phyloP scores from a whole-genome alignment of 2,797 vertebrate genomes.

The Sebastes miniatus region DNA sequence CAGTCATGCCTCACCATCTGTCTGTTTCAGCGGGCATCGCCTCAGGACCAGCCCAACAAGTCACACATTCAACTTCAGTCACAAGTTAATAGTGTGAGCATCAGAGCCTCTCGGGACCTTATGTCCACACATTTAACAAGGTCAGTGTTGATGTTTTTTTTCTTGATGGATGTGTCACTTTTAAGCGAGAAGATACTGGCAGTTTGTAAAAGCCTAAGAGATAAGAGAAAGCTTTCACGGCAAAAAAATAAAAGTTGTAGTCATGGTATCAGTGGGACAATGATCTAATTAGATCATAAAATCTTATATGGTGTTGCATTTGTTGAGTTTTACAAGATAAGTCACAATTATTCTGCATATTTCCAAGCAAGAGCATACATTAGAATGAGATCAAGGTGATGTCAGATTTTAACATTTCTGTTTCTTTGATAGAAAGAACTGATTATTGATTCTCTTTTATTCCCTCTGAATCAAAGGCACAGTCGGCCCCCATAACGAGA shows the following conservation, averaged over 20 bases:
- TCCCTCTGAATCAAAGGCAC: not conserved
- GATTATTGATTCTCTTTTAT: not conserved
- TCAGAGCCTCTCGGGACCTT: not conserved
- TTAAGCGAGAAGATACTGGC: not conserved
- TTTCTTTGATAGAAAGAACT: not conserved
- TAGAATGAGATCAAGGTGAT: not conserved
- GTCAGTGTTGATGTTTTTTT: not conserved
- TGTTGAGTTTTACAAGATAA: not conserved
- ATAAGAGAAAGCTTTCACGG: not conserved
- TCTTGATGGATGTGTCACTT: not conserved
- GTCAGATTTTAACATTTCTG: not conserved
- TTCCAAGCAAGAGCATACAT: not conserved
- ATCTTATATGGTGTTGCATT: not conserved
- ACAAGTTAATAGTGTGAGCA: slow-evolving; percentile 19
- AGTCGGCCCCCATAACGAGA: not conserved
- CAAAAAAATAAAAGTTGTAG: not conserved
- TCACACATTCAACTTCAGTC: slow-evolving; percentile 1
- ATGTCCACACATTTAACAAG: no score
- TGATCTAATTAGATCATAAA: not conserved
- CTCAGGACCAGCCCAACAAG: not conserved
- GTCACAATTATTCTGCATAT: not conserved
- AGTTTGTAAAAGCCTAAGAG: not conserved
- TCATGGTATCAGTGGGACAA: not conserved
- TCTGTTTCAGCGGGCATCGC: not conserved
- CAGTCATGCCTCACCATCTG: not conserved